These are phyloP conservation scores for Dendrocopos noguchii DNA, from an alignment of 2,113 vertebrate genomes.

Conservation along the genomic window DNA sequence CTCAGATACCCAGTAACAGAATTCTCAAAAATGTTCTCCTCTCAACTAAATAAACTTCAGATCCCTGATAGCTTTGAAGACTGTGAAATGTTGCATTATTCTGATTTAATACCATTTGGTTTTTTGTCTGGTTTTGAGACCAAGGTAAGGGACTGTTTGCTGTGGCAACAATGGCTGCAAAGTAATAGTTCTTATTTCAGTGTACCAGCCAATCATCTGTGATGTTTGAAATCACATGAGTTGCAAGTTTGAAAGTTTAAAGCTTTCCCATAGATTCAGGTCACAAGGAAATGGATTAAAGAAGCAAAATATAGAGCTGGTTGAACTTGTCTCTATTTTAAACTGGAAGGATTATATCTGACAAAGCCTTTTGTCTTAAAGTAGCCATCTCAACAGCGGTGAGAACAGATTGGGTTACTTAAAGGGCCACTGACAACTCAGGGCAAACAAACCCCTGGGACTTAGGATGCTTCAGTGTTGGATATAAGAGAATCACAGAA, in stretches of 20 bases:
- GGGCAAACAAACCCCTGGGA: not conserved
- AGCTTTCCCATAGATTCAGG: constrained; percentile 54
- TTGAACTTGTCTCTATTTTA: constrained; percentile 69
- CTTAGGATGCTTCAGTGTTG: not conserved
- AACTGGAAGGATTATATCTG: constrained; percentile 55
- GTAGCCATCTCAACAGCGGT: constrained; percentile 16
- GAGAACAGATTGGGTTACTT: constrained; percentile 67
- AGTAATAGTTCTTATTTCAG: not conserved
- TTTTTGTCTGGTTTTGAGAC: not conserved
- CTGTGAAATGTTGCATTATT: not conserved
- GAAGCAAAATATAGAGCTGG: constrained; percentile 67
- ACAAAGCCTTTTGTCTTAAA: constrained; percentile 70
- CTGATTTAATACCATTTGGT: not conserved
- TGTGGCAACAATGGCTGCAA: not conserved
- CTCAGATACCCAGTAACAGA: not conserved
- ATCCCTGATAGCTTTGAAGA: not conserved
- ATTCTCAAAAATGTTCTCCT: not conserved
- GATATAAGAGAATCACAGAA: not conserved
- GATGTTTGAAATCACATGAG: constrained; percentile 24
- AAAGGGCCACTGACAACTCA: constrained; percentile 36
- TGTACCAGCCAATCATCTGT: not conserved
- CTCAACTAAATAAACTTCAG: not conserved
- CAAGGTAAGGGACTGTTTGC: not conserved
- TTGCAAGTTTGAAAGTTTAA: constrained; percentile 58
- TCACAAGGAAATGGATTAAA: constrained; percentile 74